phyloP scores from a whole-genome alignment of 2,113 vertebrate genomes.

The Anhinga rufa region DNA sequence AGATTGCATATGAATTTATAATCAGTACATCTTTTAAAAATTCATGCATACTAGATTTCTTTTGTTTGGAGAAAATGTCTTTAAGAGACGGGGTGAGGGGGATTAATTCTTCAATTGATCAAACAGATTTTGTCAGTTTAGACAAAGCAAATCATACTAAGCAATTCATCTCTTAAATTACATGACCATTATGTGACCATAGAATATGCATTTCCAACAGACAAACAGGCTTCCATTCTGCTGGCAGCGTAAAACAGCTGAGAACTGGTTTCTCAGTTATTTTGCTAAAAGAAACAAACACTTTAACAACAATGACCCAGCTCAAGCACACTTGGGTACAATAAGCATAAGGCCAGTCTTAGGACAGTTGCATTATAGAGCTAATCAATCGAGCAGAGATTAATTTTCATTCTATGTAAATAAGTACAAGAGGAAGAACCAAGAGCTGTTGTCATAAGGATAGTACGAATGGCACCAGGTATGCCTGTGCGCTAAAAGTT shows the following conservation, averaged over 20 bases:
- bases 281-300: neutral
- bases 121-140: neutral
- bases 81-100: neutral
- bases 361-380: neutral
- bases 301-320: neutral
- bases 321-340: neutral
- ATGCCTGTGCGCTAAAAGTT: neutral
- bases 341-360: neutral
- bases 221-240: neutral
- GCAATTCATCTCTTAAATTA: neutral
- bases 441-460: neutral
- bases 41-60: neutral
- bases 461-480: slow-evolving; percentile 19
- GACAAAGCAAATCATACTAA: neutral
- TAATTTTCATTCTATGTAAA: neutral
- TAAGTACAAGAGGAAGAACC: neutral
- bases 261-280: neutral
- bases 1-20: neutral
- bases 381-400: neutral
- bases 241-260: neutral
- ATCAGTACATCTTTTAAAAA: neutral
- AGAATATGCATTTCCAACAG: neutral
- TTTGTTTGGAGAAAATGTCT: neutral
- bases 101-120: neutral
- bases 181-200: neutral